Conservation (phyloP, 2,113 vertebrate genomes). For the Lepus timidus region DNA sequence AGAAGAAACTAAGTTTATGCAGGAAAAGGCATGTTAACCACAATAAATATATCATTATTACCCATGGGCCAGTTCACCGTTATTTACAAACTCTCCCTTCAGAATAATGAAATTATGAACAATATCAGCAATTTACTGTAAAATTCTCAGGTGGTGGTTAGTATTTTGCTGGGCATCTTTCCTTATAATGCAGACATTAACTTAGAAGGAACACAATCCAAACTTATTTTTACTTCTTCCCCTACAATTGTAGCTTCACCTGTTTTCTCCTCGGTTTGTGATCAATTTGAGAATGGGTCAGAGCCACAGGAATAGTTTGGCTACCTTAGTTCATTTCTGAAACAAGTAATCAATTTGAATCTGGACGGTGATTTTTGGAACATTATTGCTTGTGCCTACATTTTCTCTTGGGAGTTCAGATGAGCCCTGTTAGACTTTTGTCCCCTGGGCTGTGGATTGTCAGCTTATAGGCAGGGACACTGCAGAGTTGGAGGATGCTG, state of each 20-base stretch:
- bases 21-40: background rate
- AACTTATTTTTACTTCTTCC: background rate
- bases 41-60: background rate
- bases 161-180: background rate
- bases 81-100: background rate
- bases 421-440: background rate
- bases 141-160: background rate
- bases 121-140: background rate
- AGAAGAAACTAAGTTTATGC: background rate
- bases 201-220: background rate
- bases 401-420: background rate
- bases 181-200: background rate
- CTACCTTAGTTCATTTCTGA: background rate
- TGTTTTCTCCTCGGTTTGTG: background rate
- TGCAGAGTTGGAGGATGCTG: background rate
- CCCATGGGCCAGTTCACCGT: background rate
- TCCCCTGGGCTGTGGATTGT: background rate
- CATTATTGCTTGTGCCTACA: background rate
- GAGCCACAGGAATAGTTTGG: background rate
- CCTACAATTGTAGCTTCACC: background rate
- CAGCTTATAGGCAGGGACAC: background rate
- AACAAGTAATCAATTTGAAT: background rate
- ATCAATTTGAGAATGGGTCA: background rate
- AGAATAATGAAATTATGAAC: background rate
- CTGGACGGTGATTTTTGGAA: background rate